phyloP scores from a whole-genome alignment of 1,140 invertebrate genomes.

The Pectinophora gossypiella region DNA sequence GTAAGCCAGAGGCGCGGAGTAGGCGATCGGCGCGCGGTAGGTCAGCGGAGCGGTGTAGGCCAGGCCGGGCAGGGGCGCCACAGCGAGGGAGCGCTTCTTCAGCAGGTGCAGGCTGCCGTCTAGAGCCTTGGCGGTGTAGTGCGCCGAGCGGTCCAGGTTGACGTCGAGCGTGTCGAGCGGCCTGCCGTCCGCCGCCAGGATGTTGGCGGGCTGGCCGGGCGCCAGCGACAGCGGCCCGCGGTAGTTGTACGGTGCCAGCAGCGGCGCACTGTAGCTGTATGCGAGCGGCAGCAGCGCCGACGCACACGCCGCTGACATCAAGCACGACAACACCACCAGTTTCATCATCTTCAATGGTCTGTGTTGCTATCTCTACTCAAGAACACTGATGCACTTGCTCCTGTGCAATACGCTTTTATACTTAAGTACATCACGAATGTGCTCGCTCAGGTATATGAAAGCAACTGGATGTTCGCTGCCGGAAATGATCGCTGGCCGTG shows the following conservation, averaged over 20 bases:
- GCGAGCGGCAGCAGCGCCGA: constrained; percentile 24
- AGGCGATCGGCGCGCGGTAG: constrained; percentile 42
- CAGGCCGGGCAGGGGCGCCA: constrained; percentile 7
- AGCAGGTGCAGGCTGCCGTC: constrained; percentile 14
- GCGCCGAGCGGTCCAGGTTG: constrained; percentile 62
- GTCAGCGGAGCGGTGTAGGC: constrained; percentile 29
- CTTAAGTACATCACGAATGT: background rate
- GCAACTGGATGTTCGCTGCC: background rate
- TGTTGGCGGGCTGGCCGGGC: constrained; percentile 49
- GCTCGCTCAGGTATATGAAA: background rate
- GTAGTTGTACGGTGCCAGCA: constrained; percentile 32
- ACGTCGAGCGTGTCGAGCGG: constrained; percentile 60
- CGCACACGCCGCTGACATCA: constrained; percentile 64
- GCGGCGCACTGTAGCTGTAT: constrained; percentile 15
- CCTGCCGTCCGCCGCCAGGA: constrained; percentile 44
- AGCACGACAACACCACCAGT: constrained; percentile 76
- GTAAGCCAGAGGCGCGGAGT: constrained; percentile 2
- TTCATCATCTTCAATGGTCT: constrained; percentile 39
- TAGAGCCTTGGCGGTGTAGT: constrained; percentile 41
- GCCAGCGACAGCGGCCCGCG: constrained; percentile 40
- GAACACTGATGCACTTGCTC: background rate
- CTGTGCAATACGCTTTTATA: background rate
- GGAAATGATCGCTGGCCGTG: background rate
- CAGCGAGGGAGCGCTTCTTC: constrained; percentile 21
- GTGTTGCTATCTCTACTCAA: background rate